These are phyloP conservation scores for Polyploca ridens DNA, from an alignment of 2,888 invertebrate genomes.

Conservation along the genomic window DNA sequence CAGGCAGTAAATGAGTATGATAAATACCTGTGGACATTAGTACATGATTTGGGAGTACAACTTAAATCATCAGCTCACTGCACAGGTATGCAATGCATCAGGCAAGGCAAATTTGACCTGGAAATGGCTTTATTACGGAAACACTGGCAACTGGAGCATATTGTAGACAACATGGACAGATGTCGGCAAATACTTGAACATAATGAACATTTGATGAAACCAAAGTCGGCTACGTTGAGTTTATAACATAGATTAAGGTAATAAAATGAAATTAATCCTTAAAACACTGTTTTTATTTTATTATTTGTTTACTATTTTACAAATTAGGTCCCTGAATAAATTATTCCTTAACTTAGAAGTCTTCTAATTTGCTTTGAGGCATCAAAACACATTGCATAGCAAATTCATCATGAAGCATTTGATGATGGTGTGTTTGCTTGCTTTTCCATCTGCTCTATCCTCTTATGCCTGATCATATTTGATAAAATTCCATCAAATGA, in stretches of 20 bases:
- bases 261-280: slow-evolving; percentile 10
- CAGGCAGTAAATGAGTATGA: slow-evolving; percentile 94
- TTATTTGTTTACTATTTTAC: background rate
- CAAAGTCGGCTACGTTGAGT: slow-evolving; percentile 59
- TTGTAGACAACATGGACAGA: slow-evolving; percentile 86
- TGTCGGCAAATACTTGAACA: slow-evolving; percentile 82
- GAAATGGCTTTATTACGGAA: slow-evolving; percentile 91
- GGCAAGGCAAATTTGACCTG: slow-evolving; percentile 92
- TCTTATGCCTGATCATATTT: slow-evolving; percentile 92
- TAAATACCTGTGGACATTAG: slow-evolving; percentile 89
- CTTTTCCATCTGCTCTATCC: slow-evolving; percentile 85
- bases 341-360: background rate
- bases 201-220: slow-evolving; percentile 74
- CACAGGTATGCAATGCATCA: slow-evolving; percentile 90
- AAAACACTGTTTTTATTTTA: slow-evolving; percentile 12
- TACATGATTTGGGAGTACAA: slow-evolving; percentile 93
- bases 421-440: slow-evolving; percentile 65
- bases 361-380: background rate
- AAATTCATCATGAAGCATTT: slow-evolving; percentile 40
- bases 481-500: slow-evolving; percentile 95
- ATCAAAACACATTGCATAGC: background rate
- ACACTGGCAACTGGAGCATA: slow-evolving; percentile 90
- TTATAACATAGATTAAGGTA: slow-evolving; percentile 26
- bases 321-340: too few relatives aligned
- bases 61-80: slow-evolving; percentile 93